Conservation (phyloP, 1,140 invertebrate species). For the Drosophila paulistorum region DNA sequence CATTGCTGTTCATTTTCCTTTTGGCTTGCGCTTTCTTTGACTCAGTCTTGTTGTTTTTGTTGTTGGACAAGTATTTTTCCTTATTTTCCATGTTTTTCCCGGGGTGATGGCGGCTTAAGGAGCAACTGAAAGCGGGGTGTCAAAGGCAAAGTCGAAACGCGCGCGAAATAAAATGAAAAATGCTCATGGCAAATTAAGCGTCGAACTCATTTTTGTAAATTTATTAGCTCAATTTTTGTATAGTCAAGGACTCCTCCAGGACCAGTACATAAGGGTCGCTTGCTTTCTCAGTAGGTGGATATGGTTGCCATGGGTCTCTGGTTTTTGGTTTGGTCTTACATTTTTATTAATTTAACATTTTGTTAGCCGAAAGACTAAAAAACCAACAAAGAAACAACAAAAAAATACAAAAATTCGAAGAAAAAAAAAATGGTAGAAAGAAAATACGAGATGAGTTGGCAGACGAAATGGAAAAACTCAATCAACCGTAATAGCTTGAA, state of each 20-base stretch:
- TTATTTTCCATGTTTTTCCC: conserved; percentile 43
- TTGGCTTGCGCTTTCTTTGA: conserved; percentile 6
- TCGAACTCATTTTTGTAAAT: conserved; percentile 78
- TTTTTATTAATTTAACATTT: conserved; percentile 76
- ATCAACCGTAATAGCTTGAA: conserved; percentile 69
- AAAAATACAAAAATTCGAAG: background rate
- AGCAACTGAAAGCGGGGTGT: background rate
- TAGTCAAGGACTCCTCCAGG: conserved; percentile 15
- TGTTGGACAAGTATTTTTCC: conserved; percentile 37
- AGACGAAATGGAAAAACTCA: conserved; percentile 61
- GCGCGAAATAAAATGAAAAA: conserved; percentile 73
- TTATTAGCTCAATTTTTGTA: conserved; percentile 74
- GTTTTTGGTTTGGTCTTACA: conserved; percentile 59
- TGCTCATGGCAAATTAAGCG: conserved; percentile 80
- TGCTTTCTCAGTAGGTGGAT: background rate
- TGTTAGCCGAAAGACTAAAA: conserved; percentile 9
- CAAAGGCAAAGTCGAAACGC: conserved; percentile 21
- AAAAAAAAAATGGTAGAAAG: background rate
- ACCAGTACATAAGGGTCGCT: background rate
- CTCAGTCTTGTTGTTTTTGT: conserved; percentile 16
- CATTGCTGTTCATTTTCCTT: conserved; percentile 59
- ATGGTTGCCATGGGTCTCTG: conserved; percentile 17
- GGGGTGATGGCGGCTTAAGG: conserved; percentile 15
- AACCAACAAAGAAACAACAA: conserved; percentile 32
- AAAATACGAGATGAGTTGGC: background rate